Conservation (phyloP, 2,888 invertebrate species). For the Taenaris catops region DNA sequence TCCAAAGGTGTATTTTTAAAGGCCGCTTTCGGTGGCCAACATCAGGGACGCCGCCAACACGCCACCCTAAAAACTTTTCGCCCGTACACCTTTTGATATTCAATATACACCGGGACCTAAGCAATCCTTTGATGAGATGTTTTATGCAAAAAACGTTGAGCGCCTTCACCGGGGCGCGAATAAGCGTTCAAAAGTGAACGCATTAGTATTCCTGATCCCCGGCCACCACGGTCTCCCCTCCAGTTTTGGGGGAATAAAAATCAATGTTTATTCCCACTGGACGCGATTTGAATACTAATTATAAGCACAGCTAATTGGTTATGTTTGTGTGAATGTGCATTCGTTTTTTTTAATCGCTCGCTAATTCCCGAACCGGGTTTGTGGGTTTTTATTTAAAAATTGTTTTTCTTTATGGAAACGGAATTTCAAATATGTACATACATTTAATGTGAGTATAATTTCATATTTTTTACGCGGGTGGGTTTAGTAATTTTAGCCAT, state of each 20-base stretch:
- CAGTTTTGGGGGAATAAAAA: conserved; percentile 75
- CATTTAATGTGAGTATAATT: neutral
- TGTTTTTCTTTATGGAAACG: neutral
- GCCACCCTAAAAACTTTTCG: conserved; percentile 59
- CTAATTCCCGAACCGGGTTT: conserved; percentile 3
- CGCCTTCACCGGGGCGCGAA: conserved; percentile 70
- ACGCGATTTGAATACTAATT: conserved; percentile 75
- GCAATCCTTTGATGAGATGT: conserved; percentile 80
- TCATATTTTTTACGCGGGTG: too few species aligned
- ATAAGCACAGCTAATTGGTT: conserved; percentile 68
- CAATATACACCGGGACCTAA: conserved; percentile 73
- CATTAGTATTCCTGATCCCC: conserved; percentile 74
- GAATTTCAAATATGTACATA: too few species aligned
- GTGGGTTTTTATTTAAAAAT: neutral
- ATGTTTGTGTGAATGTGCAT: conserved; percentile 36
- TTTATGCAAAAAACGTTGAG: conserved; percentile 79
- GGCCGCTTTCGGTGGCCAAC: conserved; percentile 65
- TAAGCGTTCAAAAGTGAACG: conserved; percentile 76
- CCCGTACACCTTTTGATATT: conserved; percentile 76
- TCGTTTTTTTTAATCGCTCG: conserved; percentile 15
- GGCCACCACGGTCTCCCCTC: conserved; percentile 51
- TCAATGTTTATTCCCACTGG: conserved; percentile 74
- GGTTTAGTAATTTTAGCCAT: too few species aligned
- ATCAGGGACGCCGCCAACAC: conserved; percentile 63
- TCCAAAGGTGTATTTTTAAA: conserved; percentile 74